phyloP scores from a whole-genome alignment of 2,888 invertebrate species.

The Cerceris ruficornis region DNA sequence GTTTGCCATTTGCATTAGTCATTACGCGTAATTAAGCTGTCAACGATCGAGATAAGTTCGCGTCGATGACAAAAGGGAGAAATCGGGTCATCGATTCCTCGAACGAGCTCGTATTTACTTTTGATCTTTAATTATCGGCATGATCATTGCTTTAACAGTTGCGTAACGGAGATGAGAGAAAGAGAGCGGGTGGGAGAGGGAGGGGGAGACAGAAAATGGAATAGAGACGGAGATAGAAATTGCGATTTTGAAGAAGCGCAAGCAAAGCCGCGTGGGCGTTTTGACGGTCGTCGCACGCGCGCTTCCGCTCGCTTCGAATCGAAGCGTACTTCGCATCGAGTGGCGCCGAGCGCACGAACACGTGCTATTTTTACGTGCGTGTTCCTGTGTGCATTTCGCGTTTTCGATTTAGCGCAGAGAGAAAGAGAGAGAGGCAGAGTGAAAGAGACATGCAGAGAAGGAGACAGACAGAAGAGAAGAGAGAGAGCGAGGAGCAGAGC shows the following conservation, averaged over 20 bases:
- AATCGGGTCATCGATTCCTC: slow-evolving; percentile 7
- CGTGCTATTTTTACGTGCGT: slow-evolving; percentile 48
- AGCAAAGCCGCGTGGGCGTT: slow-evolving; percentile 35
- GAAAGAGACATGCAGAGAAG: slow-evolving; percentile 2
- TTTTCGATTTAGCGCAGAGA: slow-evolving; percentile 6
- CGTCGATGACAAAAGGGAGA: not conserved
- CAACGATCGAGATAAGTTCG: not conserved
- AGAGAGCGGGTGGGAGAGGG: no score
- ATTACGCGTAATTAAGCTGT: not conserved
- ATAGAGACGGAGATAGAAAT: not conserved
- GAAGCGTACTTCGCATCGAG: not conserved
- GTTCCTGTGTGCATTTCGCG: slow-evolving; percentile 20
- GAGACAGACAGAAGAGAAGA: not conserved
- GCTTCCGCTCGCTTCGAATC: not conserved
- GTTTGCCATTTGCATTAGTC: not conserved
- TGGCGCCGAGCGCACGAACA: slow-evolving; percentile 4
- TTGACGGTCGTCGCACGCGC: slow-evolving; percentile 26
- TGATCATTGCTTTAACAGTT: slow-evolving; percentile 16
- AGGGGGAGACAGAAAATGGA: no score
- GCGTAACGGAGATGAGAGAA: slow-evolving; percentile 13
- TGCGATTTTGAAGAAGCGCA: slow-evolving; percentile 8
- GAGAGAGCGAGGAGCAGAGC: not conserved
- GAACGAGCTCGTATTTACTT: no score
- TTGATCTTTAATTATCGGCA: slow-evolving; percentile 30
- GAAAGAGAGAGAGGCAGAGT: slow-evolving; percentile 3